These are phyloP conservation scores for Lepisosteus oculatus DNA, from an alignment of 2,113 vertebrate genomes.

Conservation along the genomic window DNA sequence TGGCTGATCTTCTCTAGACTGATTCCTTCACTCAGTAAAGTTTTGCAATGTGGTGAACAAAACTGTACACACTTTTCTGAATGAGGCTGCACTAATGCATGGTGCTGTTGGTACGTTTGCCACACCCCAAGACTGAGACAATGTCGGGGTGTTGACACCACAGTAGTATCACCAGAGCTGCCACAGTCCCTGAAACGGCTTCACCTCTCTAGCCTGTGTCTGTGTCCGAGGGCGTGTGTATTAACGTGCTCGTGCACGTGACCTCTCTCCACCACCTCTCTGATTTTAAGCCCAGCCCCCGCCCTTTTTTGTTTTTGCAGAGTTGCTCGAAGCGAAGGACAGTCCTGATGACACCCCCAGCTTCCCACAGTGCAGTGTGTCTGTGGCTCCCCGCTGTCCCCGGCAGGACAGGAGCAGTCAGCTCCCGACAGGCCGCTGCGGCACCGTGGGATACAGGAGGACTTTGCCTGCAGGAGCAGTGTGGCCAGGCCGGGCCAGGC, in stretches of 20 bases:
- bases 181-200: neutral
- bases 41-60: too few relatives aligned
- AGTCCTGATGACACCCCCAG: conserved; percentile 80
- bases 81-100: too few relatives aligned
- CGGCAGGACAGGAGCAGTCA: conserved; percentile 18
- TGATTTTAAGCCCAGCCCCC: neutral
- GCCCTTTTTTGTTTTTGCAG: conserved; percentile 49
- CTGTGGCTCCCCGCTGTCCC: conserved; percentile 25
- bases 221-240: neutral
- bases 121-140: too few relatives aligned
- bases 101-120: too few relatives aligned
- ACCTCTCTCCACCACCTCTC: neutral
- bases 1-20: too few relatives aligned
- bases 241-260: neutral
- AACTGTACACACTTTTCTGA: too few relatives aligned
- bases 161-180: too few relatives aligned
- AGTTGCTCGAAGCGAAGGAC: conserved; percentile 86
- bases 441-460: conserved; percentile 30
- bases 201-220: neutral
- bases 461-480: conserved; percentile 11
- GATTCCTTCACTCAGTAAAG: too few relatives aligned
- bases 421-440: conserved; percentile 21
- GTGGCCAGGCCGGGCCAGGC: neutral
- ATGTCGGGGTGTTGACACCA: too few relatives aligned
- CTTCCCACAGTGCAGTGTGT: conserved; percentile 42